Conservation (phyloP, 2,797 vertebrate species). For the Sebastes iracundus region DNA sequence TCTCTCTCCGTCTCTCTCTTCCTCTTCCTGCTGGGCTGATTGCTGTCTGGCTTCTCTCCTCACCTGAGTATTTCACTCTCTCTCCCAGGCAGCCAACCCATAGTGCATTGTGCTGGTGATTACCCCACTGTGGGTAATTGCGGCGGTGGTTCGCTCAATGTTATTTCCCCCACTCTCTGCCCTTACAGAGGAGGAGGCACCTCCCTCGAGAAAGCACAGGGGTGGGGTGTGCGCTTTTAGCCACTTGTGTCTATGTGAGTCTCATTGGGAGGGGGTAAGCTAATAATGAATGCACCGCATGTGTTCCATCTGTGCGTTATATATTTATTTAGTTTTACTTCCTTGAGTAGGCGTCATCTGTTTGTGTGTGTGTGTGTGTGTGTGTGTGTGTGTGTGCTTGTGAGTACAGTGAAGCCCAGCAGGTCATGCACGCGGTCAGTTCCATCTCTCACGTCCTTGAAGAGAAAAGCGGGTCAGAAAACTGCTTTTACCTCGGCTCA, state of each 20-base stretch:
- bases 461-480: constrained; percentile 58
- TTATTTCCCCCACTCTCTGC: constrained; percentile 83
- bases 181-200: constrained; percentile 45
- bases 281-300: constrained; percentile 37
- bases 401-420: neutral
- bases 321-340: constrained; percentile 2
- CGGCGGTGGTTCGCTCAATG: constrained; percentile 81
- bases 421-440: constrained; percentile 51
- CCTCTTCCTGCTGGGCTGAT: constrained; percentile 85
- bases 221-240: constrained; percentile 22
- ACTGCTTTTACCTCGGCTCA: constrained; percentile 49
- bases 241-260: constrained; percentile 21
- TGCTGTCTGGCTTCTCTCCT: constrained; percentile 91
- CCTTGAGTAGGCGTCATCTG: neutral
- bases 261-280: constrained; percentile 4
- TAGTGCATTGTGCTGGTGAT: constrained; percentile 91
- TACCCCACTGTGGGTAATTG: constrained; percentile 95
- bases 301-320: constrained; percentile 7
- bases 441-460: constrained; percentile 60
- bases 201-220: constrained; percentile 36
- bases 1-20: constrained; percentile 34
- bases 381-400: constrained; percentile 26
- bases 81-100: constrained; percentile 79
- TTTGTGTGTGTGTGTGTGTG: too few species aligned
- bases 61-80: constrained; percentile 89